These are phyloP conservation scores for Ooceraea biroi DNA, from an alignment of 1,140 invertebrate genomes.

Conservation along the genomic window DNA sequence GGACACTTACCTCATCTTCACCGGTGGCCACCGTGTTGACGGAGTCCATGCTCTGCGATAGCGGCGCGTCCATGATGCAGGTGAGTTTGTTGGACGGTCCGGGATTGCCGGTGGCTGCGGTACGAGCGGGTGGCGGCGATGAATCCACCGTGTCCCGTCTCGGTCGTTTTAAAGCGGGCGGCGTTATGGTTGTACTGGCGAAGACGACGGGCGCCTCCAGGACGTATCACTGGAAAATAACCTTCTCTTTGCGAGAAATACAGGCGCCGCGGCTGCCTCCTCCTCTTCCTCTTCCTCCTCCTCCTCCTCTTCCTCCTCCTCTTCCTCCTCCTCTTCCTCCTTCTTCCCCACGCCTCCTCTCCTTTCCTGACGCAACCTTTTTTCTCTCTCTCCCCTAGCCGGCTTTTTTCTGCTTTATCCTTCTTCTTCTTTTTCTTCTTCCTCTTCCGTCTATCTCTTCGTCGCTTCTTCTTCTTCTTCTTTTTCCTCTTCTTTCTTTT, in stretches of 20 bases:
- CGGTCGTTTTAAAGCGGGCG: slow-evolving; percentile 87
- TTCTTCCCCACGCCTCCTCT: slow-evolving; percentile 30
- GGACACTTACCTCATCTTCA: slow-evolving; percentile 94
- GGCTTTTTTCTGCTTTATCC: slow-evolving; percentile 39
- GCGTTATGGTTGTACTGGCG: slow-evolving; percentile 86
- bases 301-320: slow-evolving; percentile 17
- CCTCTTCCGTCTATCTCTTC: not conserved
- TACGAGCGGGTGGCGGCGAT: slow-evolving; percentile 85
- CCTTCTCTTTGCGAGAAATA: slow-evolving; percentile 72
- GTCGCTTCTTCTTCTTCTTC: slow-evolving; percentile 6
- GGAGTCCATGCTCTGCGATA: slow-evolving; percentile 96
- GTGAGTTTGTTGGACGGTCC: slow-evolving; percentile 83
- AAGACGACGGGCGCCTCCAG: slow-evolving; percentile 86
- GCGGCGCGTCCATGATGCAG: slow-evolving; percentile 88
- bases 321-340: slow-evolving; percentile 26
- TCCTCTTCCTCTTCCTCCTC: slow-evolving; percentile 65
- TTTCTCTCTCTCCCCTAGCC: slow-evolving; percentile 27
- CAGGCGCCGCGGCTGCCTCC: slow-evolving; percentile 74
- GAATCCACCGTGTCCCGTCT: slow-evolving; percentile 87
- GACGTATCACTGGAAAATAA: slow-evolving; percentile 82
- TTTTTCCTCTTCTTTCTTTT: not conserved
- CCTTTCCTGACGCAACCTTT: slow-evolving; percentile 32
- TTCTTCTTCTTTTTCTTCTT: not conserved
- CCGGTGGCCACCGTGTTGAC: slow-evolving; percentile 94
- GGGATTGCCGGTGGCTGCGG: slow-evolving; percentile 81